A percentile compares a stretch with the other conserved stretches of the same genome.
Evolutionary conservation across 2,888 invertebrate genomes (phyloP).

Genomic region (Cancer borealis): DNA sequence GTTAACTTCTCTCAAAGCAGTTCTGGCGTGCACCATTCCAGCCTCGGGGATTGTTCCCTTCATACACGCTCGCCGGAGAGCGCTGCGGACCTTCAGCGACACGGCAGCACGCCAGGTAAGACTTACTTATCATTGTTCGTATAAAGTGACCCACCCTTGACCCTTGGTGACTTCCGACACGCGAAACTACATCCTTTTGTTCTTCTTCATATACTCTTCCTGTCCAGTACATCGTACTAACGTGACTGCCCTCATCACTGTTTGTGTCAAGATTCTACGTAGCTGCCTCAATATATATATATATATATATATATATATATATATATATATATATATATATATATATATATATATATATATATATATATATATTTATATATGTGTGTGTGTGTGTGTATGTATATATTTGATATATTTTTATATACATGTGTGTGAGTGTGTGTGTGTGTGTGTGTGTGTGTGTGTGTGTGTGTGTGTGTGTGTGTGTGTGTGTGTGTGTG

Average conservation of each 20-base stretch:
- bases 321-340: slow-evolving; percentile 68
- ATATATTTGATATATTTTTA: slow-evolving; percentile 55
- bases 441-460: neutral
- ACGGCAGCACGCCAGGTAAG: slow-evolving; percentile 13
- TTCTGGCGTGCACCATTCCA: neutral
- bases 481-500: too few relatives aligned
- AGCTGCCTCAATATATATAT: slow-evolving; percentile 64
- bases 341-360: slow-evolving; percentile 63
- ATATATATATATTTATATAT: slow-evolving; percentile 46
- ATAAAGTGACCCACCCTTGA: neutral
- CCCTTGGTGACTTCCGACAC: neutral
- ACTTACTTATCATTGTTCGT: neutral
- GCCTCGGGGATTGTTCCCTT: slow-evolving; percentile 9
- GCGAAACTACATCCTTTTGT: neutral
- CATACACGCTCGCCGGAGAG: slow-evolving; percentile 47
- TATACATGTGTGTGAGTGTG: slow-evolving; percentile 54
- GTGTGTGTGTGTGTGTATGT: neutral
- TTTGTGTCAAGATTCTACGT: neutral
- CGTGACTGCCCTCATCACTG: neutral
- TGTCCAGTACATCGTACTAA: neutral
- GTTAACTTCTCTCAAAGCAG: slow-evolving; percentile 22
- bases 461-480: neutral
- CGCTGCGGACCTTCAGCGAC: neutral
- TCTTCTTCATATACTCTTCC: neutral
- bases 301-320: slow-evolving; percentile 57